These are phyloP conservation scores for Cheirogaleus major DNA, from an alignment of 2,797 vertebrate genomes.

Conservation along the genomic window DNA sequence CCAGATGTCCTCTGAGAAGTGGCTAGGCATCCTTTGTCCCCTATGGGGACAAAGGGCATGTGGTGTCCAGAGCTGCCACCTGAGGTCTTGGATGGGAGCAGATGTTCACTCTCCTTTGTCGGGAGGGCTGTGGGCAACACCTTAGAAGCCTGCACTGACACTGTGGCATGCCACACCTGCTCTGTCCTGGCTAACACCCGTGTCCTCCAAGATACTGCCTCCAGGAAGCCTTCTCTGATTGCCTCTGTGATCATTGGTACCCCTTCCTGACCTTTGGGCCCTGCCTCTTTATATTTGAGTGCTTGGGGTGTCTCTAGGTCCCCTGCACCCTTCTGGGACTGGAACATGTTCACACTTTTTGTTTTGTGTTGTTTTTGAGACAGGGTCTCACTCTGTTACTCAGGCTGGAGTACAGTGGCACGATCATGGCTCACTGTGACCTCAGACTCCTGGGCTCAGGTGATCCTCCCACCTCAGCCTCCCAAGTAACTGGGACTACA, in stretches of 20 bases:
- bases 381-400: background rate
- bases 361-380: background rate
- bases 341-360: background rate
- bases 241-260: background rate
- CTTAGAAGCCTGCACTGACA: background rate
- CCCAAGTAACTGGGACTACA: background rate
- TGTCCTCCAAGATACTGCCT: background rate
- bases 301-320: background rate
- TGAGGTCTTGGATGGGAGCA: background rate
- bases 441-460: background rate
- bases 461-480: background rate
- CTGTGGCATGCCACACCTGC: background rate
- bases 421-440: background rate
- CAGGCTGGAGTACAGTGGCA: background rate
- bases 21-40: background rate
- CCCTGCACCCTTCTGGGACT: background rate
- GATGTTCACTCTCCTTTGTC: background rate
- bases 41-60: background rate
- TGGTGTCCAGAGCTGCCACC: background rate
- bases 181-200: background rate
- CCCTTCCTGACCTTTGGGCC: background rate
- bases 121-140: background rate
- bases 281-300: background rate
- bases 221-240: slow-evolving; percentile 15
- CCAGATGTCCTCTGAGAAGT: slow-evolving; percentile 51